Evolutionary conservation across 2,113 vertebrate genomes (phyloP), one percentile per base, ranked within the genome.

Genomic region (Caloenas nicobarica): DNA sequence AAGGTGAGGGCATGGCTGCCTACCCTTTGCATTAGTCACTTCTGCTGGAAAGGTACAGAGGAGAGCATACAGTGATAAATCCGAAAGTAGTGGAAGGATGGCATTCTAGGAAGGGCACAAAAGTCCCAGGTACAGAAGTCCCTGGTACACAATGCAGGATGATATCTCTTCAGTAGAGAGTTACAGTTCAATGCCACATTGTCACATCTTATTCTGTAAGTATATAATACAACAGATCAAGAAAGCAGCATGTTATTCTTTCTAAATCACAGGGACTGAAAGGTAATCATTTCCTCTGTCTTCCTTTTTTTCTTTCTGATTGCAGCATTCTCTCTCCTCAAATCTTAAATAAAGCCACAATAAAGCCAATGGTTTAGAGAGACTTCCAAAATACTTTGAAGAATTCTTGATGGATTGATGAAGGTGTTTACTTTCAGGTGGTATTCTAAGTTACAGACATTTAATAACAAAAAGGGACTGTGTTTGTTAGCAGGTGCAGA

Each of bases 231-330:
- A 93, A 88, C 57, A 84, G 61, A 86, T 74, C 65, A 81, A 76
- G 86, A 91, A 71, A 93, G 65, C 66, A 95, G 68, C 56, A 46
- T 92, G 81, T 84, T 91, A 85, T 90, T 95, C 77, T 91, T 95
- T 95, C 90, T 78, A 87, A 95, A 95, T 95, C 92, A 94, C 72
- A 46, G 65, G 70, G 74, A 40, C 46, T 94, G 95, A 91, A 96
- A 87, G 81, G 89, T 92, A 84, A 88, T 93, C 0, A 93, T 95
- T 95, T 94, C 73, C 51, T 89, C 87, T 81, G n/a, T 82, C 83
- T 89, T 5, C 83, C 86, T 91, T 33, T 94, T 76, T 86, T 76
- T 88, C 74, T 78, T 91, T 88, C 57, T 93, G 93, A 92, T 96
- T 96, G 91, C 38, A 82, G 86, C 77, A 85, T 93, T 95, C 88